These are phyloP conservation scores for Sarcophaga peregrina DNA, from an alignment of 1,140 invertebrate genomes.

Conservation along the genomic window DNA sequence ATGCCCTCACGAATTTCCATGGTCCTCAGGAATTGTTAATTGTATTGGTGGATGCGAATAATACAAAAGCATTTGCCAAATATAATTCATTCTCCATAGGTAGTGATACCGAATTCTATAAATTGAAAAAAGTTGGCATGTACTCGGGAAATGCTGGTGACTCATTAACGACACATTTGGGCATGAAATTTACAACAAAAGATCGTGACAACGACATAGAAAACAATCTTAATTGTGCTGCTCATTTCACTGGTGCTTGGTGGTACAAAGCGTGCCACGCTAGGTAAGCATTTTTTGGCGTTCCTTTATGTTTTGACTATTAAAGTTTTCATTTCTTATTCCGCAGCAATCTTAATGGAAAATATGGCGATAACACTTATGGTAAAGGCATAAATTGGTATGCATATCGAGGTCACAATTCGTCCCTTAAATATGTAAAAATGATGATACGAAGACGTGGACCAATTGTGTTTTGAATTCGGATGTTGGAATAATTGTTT, in stretches of 20 bases:
- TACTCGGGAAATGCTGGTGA: conserved; percentile 77
- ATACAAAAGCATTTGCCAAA: conserved; percentile 68
- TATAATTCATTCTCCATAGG: conserved; percentile 74
- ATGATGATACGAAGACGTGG: conserved; percentile 25
- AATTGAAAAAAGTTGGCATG: conserved; percentile 72
- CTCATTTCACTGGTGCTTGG: conserved; percentile 73
- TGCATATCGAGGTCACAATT: neutral
- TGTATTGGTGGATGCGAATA: conserved; percentile 72
- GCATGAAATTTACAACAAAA: conserved; percentile 75
- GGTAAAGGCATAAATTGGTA: conserved; percentile 23
- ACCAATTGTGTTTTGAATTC: neutral
- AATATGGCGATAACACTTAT: conserved; percentile 1
- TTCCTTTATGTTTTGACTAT: neutral
- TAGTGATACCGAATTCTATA: conserved; percentile 73
- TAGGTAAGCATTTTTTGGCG: conserved; percentile 50
- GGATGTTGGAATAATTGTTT: too few relatives aligned
- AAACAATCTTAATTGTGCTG: conserved; percentile 72
- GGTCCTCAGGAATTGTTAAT: conserved; percentile 55
- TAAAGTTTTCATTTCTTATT: neutral
- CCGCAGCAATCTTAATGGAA: conserved; percentile 6
- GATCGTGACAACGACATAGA: conserved; percentile 79
- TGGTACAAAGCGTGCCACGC: conserved; percentile 71
- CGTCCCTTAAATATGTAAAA: neutral
- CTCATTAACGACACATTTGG: conserved; percentile 75
- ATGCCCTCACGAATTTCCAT: conserved; percentile 67